phyloP scores from a whole-genome alignment of 2,113 vertebrate species.

The Sialia sialis region DNA sequence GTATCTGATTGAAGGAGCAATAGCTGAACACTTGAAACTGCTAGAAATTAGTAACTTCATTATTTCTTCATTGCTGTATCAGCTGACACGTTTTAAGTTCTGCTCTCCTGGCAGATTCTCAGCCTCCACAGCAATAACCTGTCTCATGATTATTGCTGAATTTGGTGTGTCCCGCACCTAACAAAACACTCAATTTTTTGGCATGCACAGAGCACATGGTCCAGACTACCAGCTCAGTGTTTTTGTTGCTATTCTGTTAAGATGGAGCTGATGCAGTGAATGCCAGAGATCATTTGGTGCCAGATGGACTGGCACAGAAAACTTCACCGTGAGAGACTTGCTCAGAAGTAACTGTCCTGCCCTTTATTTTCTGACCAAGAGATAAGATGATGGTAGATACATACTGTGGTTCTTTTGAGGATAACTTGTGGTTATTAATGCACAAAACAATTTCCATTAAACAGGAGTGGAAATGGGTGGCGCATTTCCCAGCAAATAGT shows the following conservation, averaged over 20 bases:
- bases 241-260: background rate
- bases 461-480: background rate
- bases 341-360: background rate
- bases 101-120: background rate
- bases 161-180: background rate
- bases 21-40: background rate
- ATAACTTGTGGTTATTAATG: background rate
- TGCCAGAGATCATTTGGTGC: background rate
- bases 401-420: background rate
- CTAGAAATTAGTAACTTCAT: background rate
- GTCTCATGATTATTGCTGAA: background rate
- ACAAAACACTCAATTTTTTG: background rate
- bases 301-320: background rate
- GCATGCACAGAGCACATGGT: background rate
- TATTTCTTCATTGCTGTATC: no score
- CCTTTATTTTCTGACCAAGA: background rate
- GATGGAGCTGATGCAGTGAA: background rate
- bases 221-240: rapidly evolving
- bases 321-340: background rate
- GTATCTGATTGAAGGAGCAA: background rate
- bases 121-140: background rate
- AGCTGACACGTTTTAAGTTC: background rate
- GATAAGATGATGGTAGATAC: background rate
- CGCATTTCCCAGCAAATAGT: background rate
- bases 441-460: background rate